These are phyloP conservation scores for Pseudotriccus pelzelni DNA, from an alignment of 2,797 vertebrate genomes.

Conservation along the genomic window DNA sequence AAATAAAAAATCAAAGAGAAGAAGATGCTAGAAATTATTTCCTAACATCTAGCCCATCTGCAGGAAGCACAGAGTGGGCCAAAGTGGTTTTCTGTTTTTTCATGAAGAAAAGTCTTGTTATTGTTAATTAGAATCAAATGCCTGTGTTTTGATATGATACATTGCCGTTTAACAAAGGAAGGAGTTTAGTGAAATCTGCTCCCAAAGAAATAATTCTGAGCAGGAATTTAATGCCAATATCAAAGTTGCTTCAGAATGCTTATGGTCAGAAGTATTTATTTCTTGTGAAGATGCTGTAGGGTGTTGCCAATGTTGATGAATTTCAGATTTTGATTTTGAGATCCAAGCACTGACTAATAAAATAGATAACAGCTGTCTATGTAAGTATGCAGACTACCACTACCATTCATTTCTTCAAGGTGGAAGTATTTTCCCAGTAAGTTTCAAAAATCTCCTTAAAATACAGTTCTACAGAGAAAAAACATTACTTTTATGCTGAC, in stretches of 20 bases:
- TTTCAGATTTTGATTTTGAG: slow-evolving; percentile 19
- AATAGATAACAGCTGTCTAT: slow-evolving; percentile 35
- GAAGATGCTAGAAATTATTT: slow-evolving; percentile 4
- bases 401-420: not conserved
- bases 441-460: slow-evolving; percentile 9
- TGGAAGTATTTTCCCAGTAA: not conserved
- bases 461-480: not conserved
- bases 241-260: not conserved
- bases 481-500: not conserved
- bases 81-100: not conserved
- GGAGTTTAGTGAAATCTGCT: not conserved
- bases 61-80: not conserved
- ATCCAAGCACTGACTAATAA: slow-evolving; percentile 35
- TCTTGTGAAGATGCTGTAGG: not conserved
- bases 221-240: not conserved
- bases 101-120: not conserved
- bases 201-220: not conserved
- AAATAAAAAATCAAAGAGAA: not conserved
- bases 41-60: not conserved
- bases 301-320: not conserved
- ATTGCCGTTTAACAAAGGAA: not conserved
- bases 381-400: not conserved
- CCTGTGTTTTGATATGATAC: not conserved
- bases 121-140: slow-evolving; percentile 4
- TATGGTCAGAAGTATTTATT: slow-evolving; percentile 3